Base-by-base conservation (phyloP, 2,113 vertebrate genomes). In the Trogon melanurus region DNA sequence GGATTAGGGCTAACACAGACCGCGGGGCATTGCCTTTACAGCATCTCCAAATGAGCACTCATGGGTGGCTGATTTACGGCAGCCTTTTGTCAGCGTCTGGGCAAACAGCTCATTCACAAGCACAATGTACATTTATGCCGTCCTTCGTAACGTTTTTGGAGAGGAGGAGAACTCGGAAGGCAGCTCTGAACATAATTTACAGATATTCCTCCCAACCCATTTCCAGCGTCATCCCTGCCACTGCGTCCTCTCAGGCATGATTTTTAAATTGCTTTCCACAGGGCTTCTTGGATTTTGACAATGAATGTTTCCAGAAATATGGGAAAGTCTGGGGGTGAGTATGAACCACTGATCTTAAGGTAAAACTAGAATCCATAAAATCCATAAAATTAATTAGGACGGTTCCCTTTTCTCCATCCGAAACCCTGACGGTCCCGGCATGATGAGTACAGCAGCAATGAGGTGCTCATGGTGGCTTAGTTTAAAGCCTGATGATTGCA, bases 301-400 rank as follows among this genome's bases (percentile, higher is more conserved):
- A 0, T 0, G 71, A 95, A 25, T 99, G 99, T 79, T 97, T 96
- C 12, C 41, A 96, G 58, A 99, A 98, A 87, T 99, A 98, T 1
- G 99, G 99, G 75, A 98, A 97, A 32, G 2, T 98, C 29, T 99
- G 99, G 99, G 98, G 99, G 98, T 99, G 72, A 98, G 98, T 97
- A 67, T 3, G 36, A 84, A 65, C 7, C 30, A 25, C 20, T 72
- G n/a, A 72, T 38, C 22, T 11, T 20, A 32, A 22, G 26, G 5
- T 29, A 30, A 80, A 85, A 66, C 5, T 6, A 60, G 25, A 67
- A 86, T 38, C 27, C 20, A 3, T 20, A 36, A 36, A 36, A 36
- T 36, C 36, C 36, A 36, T 36, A 53, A 30, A 62, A 14, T 0
- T 16, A 1, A 16, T 23, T 41, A 29, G 45, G 34, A 82, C 81